These are phyloP conservation scores for Cetonia aurata DNA, from an alignment of 2,888 invertebrate genomes.

Conservation along the genomic window DNA sequence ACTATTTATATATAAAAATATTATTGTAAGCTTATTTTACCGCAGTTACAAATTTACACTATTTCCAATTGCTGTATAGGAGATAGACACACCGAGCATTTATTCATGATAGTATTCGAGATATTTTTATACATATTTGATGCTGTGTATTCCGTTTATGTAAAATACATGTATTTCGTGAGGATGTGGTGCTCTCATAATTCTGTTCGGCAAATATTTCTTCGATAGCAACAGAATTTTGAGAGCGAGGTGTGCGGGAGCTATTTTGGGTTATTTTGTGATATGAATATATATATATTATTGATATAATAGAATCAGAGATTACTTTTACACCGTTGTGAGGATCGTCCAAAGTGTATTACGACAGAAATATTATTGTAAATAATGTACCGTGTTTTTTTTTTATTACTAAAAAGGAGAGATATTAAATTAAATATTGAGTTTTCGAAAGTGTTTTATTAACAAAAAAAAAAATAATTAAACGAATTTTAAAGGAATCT, in stretches of 20 bases:
- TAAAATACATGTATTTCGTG: constrained; percentile 4
- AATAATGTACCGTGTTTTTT: background rate
- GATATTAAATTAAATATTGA: too few relatives aligned
- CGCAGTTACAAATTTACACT: background rate
- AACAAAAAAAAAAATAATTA: too few relatives aligned
- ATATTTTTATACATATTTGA: constrained; percentile 39
- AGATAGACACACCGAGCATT: constrained; percentile 22
- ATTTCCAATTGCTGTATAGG: constrained; percentile 2
- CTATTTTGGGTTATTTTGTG: too few relatives aligned
- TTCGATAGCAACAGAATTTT: too few relatives aligned
- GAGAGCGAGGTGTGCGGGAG: too few relatives aligned
- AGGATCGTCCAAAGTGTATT: background rate
- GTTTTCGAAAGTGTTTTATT: too few relatives aligned
- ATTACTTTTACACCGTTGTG: background rate
- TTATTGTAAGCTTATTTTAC: constrained; percentile 16
- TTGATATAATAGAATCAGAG: background rate
- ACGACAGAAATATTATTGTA: background rate
- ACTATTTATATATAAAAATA: constrained; percentile 26
- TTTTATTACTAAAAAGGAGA: too few relatives aligned
- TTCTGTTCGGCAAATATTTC: too few relatives aligned
- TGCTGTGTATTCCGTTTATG: background rate
- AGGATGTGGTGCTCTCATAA: too few relatives aligned
- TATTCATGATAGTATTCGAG: constrained; percentile 30
- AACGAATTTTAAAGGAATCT: too few relatives aligned
- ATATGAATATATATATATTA: constrained; percentile 8